phyloP scores from a whole-genome alignment of 2,888 invertebrate species.

The Melieria omissa region DNA sequence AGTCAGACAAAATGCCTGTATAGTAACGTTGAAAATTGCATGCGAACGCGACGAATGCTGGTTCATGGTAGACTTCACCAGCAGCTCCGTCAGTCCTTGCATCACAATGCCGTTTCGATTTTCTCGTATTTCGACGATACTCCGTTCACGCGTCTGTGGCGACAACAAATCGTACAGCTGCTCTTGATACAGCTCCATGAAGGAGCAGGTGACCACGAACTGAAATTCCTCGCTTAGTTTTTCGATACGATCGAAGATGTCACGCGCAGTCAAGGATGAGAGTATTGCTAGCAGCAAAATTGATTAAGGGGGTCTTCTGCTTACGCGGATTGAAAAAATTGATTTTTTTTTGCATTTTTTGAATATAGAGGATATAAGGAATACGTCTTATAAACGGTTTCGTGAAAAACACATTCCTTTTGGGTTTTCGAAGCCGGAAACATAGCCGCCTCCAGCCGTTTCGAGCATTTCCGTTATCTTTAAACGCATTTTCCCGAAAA shows the following conservation, averaged over 20 bases:
- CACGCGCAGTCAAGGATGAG: slow-evolving; percentile 68
- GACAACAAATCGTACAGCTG: slow-evolving; percentile 86
- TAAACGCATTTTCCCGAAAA: too few relatives aligned
- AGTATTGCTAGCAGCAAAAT: slow-evolving; percentile 62
- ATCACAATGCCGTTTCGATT: slow-evolving; percentile 75
- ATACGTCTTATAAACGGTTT: too few relatives aligned
- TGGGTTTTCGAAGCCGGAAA: too few relatives aligned
- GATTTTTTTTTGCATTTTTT: too few relatives aligned
- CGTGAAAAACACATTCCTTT: too few relatives aligned
- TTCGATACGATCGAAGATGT: slow-evolving; percentile 79
- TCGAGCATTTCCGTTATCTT: too few relatives aligned
- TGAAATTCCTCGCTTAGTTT: slow-evolving; percentile 62
- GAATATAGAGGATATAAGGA: too few relatives aligned
- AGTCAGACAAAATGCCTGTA: too few relatives aligned
- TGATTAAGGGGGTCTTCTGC: too few relatives aligned
- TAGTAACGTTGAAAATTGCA: slow-evolving; percentile 84
- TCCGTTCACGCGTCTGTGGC: slow-evolving; percentile 74
- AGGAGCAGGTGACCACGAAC: slow-evolving; percentile 81
- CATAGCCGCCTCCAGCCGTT: too few relatives aligned
- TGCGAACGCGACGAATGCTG: slow-evolving; percentile 88
- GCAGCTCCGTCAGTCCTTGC: slow-evolving; percentile 73
- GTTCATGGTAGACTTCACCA: slow-evolving; percentile 85
- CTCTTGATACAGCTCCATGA: slow-evolving; percentile 91
- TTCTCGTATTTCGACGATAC: slow-evolving; percentile 84
- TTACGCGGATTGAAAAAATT: too few relatives aligned